phyloP scores from a whole-genome alignment of 2,797 vertebrate genomes.

The Hephaestus fuliginosus region DNA sequence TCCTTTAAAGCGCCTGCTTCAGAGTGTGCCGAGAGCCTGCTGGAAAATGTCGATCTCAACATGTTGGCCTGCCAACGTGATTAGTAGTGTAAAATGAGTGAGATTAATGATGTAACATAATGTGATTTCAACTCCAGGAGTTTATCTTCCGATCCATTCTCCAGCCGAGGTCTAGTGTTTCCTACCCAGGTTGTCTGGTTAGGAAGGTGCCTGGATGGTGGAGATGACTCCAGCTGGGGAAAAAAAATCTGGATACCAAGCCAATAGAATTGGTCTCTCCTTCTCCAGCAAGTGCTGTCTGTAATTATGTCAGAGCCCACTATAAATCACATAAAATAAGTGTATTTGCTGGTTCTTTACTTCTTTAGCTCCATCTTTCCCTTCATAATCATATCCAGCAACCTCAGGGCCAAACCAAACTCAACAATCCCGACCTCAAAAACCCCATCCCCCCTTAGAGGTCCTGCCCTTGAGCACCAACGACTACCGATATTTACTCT shows the following conservation, averaged over 20 bases:
- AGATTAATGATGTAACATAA: conserved; percentile 75
- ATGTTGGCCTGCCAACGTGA: conserved; percentile 50
- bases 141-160: conserved; percentile 25
- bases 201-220: conserved; percentile 25
- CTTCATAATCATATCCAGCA: conserved; percentile 32
- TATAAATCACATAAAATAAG: conserved; percentile 50
- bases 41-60: conserved; percentile 72
- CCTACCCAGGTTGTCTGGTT: conserved; percentile 25
- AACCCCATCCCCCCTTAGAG: conserved; percentile 15
- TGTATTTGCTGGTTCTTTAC: conserved; percentile 45
- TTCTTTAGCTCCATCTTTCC: conserved; percentile 15
- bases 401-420: conserved; percentile 42
- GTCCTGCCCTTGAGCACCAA: conserved; percentile 39
- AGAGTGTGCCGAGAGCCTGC: conserved; percentile 38
- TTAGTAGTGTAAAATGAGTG: conserved; percentile 58
- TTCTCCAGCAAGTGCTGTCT: conserved; percentile 27
- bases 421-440: conserved; percentile 41
- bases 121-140: conserved; percentile 50
- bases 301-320: conserved; percentile 34
- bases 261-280: conserved; percentile 21
- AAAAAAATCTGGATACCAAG: conserved; percentile 13
- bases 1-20: conserved; percentile 58
- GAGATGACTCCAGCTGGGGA: conserved; percentile 23
- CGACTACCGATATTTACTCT: conserved; percentile 43
- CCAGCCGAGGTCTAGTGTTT: conserved; percentile 25